A percentile compares a stretch with the other conserved stretches of the same genome.
phyloP scores from a whole-genome alignment of 2,797 vertebrate species.

The Psittacula echo region DNA sequence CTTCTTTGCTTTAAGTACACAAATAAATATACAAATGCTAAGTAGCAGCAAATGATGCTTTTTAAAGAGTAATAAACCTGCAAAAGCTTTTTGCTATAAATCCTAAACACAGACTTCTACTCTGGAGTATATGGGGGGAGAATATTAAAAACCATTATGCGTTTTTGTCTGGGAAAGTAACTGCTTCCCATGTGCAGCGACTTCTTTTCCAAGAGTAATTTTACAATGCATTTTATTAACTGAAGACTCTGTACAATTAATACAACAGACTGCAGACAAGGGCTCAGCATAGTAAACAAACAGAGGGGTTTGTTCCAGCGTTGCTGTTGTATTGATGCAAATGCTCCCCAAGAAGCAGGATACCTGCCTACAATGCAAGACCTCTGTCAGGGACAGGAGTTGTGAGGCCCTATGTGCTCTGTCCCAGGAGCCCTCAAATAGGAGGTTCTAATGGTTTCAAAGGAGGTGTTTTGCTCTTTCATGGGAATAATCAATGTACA shows the following conservation, averaged over 20 bases:
- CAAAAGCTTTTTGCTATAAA: constrained; percentile 29
- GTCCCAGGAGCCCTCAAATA: neutral
- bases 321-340: neutral
- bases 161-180: constrained; percentile 36
- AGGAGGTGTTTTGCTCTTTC: constrained; percentile 43
- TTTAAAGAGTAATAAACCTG: constrained; percentile 50
- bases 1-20: neutral
- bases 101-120: constrained; percentile 10
- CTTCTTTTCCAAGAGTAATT: constrained; percentile 50
- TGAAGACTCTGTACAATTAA: neutral
- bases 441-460: constrained; percentile 40
- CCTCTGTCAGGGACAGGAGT: neutral
- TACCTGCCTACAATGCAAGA: neutral
- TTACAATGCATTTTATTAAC: constrained; percentile 26
- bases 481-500: constrained; percentile 44
- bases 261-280: neutral
- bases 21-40: constrained; percentile 32
- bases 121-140: neutral
- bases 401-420: neutral
- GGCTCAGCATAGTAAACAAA: constrained; percentile 1
- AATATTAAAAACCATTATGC: constrained; percentile 8
- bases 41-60: constrained; percentile 11
- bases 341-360: neutral
- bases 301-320: neutral
- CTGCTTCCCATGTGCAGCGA: neutral